phyloP scores from a whole-genome alignment of 1,140 invertebrate species.

The Brachionus manjavacas region DNA sequence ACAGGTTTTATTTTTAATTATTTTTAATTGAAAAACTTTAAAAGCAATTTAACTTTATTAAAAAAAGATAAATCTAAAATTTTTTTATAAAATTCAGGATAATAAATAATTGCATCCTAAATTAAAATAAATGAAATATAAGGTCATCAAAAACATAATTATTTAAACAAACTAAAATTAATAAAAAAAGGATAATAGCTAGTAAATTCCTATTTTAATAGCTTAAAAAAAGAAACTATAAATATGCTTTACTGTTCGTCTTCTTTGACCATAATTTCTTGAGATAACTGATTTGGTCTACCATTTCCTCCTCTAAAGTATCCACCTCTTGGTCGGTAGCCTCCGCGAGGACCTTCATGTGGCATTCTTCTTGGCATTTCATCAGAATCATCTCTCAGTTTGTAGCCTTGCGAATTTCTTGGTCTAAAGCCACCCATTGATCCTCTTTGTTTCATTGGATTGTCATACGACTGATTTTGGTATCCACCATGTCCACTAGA shows the following conservation, averaged over 20 bases:
- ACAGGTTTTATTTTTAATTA: too few relatives aligned
- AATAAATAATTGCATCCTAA: neutral
- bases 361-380: neutral
- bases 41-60: too few relatives aligned
- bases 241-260: neutral
- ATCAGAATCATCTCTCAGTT: neutral
- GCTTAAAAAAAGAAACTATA: too few relatives aligned
- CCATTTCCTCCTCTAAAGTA: neutral
- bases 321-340: neutral
- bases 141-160: neutral
- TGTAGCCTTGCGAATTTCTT: neutral
- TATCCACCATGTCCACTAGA: neutral
- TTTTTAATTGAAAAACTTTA: too few relatives aligned
- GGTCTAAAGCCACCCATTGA: neutral
- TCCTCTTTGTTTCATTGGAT: neutral
- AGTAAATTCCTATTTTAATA: too few relatives aligned
- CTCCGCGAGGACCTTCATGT: neutral
- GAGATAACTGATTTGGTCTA: neutral
- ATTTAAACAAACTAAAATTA: too few relatives aligned
- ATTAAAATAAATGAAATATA: neutral
- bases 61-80: neutral
- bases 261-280: neutral
- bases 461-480: neutral
- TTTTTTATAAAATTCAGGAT: neutral
- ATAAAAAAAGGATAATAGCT: too few relatives aligned